These are phyloP conservation scores for Myotis pilosus DNA, from an alignment of 2,797 vertebrate species.

Conservation along the genomic window DNA sequence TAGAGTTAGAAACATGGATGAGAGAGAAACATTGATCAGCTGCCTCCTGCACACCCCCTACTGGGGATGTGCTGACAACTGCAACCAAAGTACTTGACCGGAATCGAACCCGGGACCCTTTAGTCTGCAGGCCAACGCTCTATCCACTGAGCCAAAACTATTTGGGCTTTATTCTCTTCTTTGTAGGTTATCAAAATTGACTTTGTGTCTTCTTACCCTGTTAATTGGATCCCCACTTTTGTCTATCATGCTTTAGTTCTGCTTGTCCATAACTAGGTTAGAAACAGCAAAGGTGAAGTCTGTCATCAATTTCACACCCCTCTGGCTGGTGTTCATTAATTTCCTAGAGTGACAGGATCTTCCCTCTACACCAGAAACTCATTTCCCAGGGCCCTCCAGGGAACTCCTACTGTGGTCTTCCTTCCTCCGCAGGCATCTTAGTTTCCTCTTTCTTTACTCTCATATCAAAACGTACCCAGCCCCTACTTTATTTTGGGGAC, in stretches of 20 bases:
- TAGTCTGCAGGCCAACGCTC: too few relatives aligned
- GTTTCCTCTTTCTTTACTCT: background rate
- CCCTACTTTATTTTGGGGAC: background rate
- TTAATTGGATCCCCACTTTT: background rate
- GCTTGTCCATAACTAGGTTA: background rate
- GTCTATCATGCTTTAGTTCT: background rate
- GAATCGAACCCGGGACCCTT: too few relatives aligned
- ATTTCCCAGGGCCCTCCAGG: background rate
- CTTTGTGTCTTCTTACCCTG: background rate
- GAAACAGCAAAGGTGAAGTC: background rate
- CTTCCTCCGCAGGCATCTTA: background rate
- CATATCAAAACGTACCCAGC: background rate
- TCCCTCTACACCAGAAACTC: background rate
- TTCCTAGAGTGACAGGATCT: background rate
- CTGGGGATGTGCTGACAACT: too few relatives aligned
- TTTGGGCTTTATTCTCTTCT: background rate
- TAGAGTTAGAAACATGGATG: too few relatives aligned
- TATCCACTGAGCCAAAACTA: too few relatives aligned
- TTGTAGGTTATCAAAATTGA: background rate
- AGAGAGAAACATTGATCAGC: too few relatives aligned
- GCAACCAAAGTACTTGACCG: too few relatives aligned
- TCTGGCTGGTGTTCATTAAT: background rate
- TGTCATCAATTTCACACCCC: background rate
- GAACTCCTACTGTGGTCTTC: background rate
- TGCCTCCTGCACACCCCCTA: too few relatives aligned